Conservation (phyloP, 2,113 vertebrate species). For the Ascaphus truei region DNA sequence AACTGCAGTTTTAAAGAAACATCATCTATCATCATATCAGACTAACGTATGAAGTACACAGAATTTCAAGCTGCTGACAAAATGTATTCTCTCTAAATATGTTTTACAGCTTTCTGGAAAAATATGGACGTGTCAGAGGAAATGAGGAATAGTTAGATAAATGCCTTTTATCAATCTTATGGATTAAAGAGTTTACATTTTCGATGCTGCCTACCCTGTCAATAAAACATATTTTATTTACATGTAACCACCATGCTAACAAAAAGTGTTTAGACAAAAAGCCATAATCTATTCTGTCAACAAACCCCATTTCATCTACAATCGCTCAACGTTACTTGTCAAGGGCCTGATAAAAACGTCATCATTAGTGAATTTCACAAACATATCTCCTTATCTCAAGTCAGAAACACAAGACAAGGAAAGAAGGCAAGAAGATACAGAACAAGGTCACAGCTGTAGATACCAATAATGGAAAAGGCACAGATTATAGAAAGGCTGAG, state of each 20-base stretch:
- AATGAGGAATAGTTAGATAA: background rate
- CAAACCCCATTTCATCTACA: background rate
- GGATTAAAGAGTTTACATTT: background rate
- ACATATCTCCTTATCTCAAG: background rate
- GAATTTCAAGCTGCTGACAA: background rate
- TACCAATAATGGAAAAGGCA: no score
- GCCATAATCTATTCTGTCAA: background rate
- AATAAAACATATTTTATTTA: background rate
- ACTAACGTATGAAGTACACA: no score
- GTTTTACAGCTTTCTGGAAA: no score
- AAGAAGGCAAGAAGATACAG: no score
- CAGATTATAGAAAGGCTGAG: no score
- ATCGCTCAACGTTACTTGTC: background rate
- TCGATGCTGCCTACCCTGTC: background rate
- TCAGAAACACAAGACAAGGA: background rate
- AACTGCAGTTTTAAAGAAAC: no score
- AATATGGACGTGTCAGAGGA: background rate
- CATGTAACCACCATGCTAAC: background rate
- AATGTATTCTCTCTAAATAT: background rate
- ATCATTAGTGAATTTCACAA: background rate
- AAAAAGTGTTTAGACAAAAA: background rate
- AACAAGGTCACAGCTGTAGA: no score
- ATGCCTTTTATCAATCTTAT: conserved; percentile 9
- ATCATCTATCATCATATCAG: no score
- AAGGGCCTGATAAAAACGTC: background rate